Base-by-base conservation (phyloP, 2,888 invertebrate species). In the Cheilosia variabilis region DNA sequence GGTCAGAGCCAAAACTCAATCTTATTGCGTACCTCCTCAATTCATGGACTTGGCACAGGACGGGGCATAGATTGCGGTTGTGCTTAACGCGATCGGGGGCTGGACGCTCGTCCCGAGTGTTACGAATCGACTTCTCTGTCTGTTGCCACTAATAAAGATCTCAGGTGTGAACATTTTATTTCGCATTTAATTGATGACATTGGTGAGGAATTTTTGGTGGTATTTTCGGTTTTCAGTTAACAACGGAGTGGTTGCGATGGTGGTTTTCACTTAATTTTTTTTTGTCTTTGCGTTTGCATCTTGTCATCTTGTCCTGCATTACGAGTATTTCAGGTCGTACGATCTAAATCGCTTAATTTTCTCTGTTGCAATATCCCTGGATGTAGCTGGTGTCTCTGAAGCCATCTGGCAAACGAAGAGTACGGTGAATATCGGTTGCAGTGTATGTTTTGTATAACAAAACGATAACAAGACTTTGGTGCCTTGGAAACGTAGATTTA, bases 101-200 rank as follows among this genome's bases (percentile, higher is more conserved):
- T 75, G 84, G 63, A 62, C 65, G 79, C 53, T 63, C 62, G 66
- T 9, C n/a, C 17, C 50, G 45, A 78, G 77, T 79, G 68, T 73
- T 69, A 37, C 65, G 79, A 71, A 69, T 75, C 79, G 62, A 79
- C 68, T 75, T 57, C 75, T 72, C 62, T 41, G 66, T 62, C 63
- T 65, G 78, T 63, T 84, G 84, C 88, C 88, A 89, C 89, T 91
- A 91, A 91, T 92, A 91, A 92, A 91, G 92, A 91, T 89, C 90
- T 91, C 91, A 91, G 91, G 91, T 91, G 92, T 89, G 90, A 91
- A 91, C 89, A 89, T 90, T 88, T 84, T 87, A 86, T 87, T 86
- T 87, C 88, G 88, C 88, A 88, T 90, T 91, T 92, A 91, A 92
- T 91, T 92, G 91, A 92, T 91, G 91, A 91, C 92, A 91, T 91